These are phyloP conservation scores for Poeciliopsis retropinna DNA, from an alignment of 2,113 vertebrate genomes.

Conservation along the genomic window DNA sequence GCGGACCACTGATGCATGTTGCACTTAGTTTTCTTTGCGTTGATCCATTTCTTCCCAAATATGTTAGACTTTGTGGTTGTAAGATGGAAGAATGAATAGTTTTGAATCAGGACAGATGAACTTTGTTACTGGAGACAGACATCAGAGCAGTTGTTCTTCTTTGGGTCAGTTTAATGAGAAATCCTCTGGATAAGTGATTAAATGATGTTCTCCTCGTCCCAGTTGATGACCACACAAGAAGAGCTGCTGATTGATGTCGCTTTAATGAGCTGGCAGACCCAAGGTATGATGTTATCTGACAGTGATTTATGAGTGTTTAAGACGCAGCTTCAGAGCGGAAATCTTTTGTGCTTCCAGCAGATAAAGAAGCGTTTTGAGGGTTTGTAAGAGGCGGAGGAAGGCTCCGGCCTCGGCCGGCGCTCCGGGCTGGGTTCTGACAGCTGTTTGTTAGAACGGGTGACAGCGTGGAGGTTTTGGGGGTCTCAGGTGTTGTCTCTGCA, in stretches of 20 bases:
- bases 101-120: neutral
- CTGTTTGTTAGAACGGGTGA: conserved; percentile 52
- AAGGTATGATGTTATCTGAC: conserved; percentile 30
- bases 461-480: conserved; percentile 48
- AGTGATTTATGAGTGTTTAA: conserved; percentile 43
- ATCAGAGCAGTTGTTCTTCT: neutral
- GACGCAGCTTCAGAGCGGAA: neutral
- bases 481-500: conserved; percentile 66
- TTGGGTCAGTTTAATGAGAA: neutral
- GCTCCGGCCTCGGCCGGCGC: neutral
- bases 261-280: conserved; percentile 35
- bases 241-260: neutral
- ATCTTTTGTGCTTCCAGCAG: conserved; percentile 31
- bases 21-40: no score
- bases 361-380: conserved; percentile 36
- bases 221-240: conserved; percentile 4
- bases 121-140: neutral
- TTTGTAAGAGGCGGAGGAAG: neutral
- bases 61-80: neutral
- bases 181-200: neutral
- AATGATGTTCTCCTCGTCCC: neutral
- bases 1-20: no score
- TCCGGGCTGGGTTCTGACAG: conserved; percentile 62
- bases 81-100: neutral
- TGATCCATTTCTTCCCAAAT: neutral